These are phyloP conservation scores for Athene noctua DNA, from an alignment of 2,113 vertebrate genomes.

Conservation along the genomic window DNA sequence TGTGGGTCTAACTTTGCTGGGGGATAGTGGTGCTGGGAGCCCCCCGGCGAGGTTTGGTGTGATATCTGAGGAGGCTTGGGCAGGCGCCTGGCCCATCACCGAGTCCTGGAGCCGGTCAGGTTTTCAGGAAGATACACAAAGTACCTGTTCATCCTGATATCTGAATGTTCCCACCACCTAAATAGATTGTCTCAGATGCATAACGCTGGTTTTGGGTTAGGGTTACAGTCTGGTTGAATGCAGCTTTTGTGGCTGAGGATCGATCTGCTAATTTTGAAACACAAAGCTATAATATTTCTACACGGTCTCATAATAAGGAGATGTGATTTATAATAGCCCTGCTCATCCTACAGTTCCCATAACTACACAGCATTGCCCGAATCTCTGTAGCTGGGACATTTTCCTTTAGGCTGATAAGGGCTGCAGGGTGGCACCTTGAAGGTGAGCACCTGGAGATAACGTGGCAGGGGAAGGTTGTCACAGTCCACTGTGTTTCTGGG, in stretches of 20 bases:
- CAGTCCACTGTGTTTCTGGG: not conserved
- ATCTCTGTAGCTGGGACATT: not conserved
- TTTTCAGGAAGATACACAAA: not conserved
- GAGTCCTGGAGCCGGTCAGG: not conserved
- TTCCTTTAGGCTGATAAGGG: not conserved
- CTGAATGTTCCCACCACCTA: not conserved
- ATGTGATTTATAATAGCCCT: rapidly evolving
- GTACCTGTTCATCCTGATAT: not conserved
- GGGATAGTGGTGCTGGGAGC: not conserved
- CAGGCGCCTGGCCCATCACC: rapidly evolving
- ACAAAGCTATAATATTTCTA: rapidly evolving
- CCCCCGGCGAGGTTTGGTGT: not conserved
- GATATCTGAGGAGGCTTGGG: not conserved
- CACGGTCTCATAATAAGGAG: not conserved
- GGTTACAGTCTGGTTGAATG: not conserved
- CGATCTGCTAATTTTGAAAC: not conserved
- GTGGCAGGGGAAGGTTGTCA: not conserved
- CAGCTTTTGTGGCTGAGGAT: not conserved
- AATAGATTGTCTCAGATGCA: not conserved
- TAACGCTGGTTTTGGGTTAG: not conserved
- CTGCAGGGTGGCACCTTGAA: not conserved
- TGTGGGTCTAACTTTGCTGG: not conserved
- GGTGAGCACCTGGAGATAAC: not conserved
- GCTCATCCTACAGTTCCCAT: not conserved
- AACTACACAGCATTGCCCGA: not conserved